Evolutionary conservation across 2,113 vertebrate species (phyloP).

Genomic region (Albula glossodonta): DNA sequence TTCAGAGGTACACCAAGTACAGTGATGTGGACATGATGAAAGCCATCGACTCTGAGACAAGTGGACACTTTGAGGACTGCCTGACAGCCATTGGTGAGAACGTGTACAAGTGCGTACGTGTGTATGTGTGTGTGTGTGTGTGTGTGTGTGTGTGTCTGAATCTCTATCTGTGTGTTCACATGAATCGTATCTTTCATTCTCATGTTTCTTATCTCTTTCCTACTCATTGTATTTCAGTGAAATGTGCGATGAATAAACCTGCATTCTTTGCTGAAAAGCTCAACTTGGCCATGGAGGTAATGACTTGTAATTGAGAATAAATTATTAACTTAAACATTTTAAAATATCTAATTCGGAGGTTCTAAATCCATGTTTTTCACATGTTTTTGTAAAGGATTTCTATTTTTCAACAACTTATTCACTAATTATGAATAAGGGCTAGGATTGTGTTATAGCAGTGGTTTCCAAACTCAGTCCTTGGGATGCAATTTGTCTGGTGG

Average conservation of each 20-base stretch:
- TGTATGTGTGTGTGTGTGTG: neutral
- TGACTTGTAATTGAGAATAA: neutral
- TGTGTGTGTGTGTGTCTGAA: too few species aligned
- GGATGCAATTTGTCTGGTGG: too few species aligned
- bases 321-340: too few species aligned
- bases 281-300: slow-evolving; percentile 84
- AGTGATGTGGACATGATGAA: slow-evolving; percentile 80
- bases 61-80: slow-evolving; percentile 85
- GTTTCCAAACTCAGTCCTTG: too few species aligned
- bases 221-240: slow-evolving; percentile 64
- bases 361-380: neutral
- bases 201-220: neutral
- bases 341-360: too few species aligned
- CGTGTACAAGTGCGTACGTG: too few species aligned
- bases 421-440: too few species aligned
- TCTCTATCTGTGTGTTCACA: neutral
- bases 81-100: slow-evolving; percentile 82
- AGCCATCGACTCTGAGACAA: slow-evolving; percentile 79
- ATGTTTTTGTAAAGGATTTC: neutral
- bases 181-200: neutral
- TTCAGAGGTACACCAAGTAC: slow-evolving; percentile 61
- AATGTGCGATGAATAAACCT: slow-evolving; percentile 82
- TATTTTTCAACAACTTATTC: too few species aligned
- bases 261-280: slow-evolving; percentile 91
- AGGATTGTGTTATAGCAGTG: too few species aligned